phyloP scores from a whole-genome alignment of 30 jellyfish, hydroid and myxozoan genomes.

The Aurelia aurita complex sp. Pacific region DNA sequence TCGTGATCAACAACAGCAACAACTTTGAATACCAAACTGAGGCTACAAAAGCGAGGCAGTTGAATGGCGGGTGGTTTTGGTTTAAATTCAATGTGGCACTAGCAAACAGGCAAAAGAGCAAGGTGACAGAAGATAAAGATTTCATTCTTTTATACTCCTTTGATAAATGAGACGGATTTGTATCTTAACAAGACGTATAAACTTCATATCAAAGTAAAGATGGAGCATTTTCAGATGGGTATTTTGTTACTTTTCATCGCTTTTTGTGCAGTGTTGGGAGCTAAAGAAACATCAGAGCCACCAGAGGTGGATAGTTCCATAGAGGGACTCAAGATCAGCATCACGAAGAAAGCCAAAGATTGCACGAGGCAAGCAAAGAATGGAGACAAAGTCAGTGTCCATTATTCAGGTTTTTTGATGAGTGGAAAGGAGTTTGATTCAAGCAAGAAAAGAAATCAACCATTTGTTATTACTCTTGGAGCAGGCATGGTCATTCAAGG shows the following conservation, averaged over 20 bases:
- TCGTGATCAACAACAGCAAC: too few species aligned
- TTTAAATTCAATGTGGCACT: conserved; percentile 14
- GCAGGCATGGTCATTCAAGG: conserved; percentile 90
- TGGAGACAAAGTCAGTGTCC: conserved; percentile 83
- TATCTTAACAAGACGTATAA: too few species aligned
- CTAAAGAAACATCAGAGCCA: too few species aligned
- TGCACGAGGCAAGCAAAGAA: conserved; percentile 66
- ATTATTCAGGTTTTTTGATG: conserved; percentile 76
- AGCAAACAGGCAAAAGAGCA: too few species aligned
- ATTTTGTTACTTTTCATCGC: too few species aligned
- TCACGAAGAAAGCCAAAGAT: conserved; percentile 42
- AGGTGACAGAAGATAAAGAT: too few species aligned
- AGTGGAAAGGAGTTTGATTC: conserved; percentile 84
- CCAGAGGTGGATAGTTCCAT: neutral
- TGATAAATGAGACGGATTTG: too few species aligned
- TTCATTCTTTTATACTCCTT: too few species aligned
- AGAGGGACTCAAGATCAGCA: conserved; percentile 42
- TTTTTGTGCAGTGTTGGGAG: too few species aligned
- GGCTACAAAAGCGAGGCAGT: conserved; percentile 2
- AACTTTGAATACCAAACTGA: too few species aligned
- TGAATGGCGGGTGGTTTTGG: conserved; percentile 43
- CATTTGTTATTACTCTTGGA: conserved; percentile 85
- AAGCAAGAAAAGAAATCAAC: conserved; percentile 82
- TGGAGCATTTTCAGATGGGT: too few species aligned
- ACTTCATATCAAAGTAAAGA: too few species aligned